phyloP scores from a whole-genome alignment of 2,888 invertebrate genomes.

The Plusia festucae region DNA sequence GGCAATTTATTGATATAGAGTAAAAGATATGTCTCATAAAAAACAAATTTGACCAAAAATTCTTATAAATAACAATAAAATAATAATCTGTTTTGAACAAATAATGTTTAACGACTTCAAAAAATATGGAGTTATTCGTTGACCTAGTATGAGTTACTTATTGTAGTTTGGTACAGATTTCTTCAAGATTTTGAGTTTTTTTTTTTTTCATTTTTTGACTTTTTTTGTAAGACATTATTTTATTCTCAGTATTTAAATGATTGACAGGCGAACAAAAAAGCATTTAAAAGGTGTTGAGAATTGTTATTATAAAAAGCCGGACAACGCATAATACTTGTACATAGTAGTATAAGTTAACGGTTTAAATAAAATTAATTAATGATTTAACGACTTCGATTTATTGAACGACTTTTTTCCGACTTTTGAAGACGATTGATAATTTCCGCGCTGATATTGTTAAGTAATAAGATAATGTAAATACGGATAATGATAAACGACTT shows the following conservation, averaged over 20 bases:
- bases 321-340: slow-evolving; percentile 46
- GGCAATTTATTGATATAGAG: too few species aligned
- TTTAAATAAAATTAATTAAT: slow-evolving; percentile 25
- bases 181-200: not conserved
- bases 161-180: too few species aligned
- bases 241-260: not conserved
- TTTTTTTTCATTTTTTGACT: not conserved
- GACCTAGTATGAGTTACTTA: too few species aligned
- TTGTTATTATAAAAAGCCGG: slow-evolving; percentile 6
- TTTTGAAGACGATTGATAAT: not conserved
- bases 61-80: too few species aligned
- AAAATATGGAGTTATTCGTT: too few species aligned
- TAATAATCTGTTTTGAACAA: too few species aligned
- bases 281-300: not conserved
- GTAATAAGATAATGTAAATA: not conserved
- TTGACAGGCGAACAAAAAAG: not conserved
- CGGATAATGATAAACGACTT: not conserved
- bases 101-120: too few species aligned
- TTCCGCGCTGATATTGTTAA: not conserved
- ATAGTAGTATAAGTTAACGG: slow-evolving; percentile 36
- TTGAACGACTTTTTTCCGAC: not conserved
- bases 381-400: slow-evolving; percentile 5
- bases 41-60: too few species aligned
- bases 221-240: not conserved
- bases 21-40: too few species aligned